Percentiles rank a stretch among this genome's conserved stretches.
These are phyloP conservation scores for Gobio occitaniae DNA, from an alignment of 2,797 vertebrate species.

Conservation along the genomic window DNA sequence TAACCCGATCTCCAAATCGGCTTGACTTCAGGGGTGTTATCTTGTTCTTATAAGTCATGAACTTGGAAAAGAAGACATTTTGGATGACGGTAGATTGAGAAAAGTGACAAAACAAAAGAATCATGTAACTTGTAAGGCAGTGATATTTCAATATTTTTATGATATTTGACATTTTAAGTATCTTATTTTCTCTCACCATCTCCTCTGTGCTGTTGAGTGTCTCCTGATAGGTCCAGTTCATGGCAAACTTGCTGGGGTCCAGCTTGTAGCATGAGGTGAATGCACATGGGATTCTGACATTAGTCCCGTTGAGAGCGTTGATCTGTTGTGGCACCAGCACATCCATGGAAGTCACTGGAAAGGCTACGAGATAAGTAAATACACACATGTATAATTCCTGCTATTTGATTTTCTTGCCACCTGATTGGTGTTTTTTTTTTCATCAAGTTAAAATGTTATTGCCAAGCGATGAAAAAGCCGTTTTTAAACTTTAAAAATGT, in stretches of 20 bases:
- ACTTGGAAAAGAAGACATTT: constrained; percentile 74
- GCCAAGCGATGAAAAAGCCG: neutral
- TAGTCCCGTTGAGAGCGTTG: constrained; percentile 88
- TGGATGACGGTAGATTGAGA: constrained; percentile 30
- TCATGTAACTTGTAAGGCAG: neutral
- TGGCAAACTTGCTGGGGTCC: constrained; percentile 86
- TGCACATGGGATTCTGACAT: constrained; percentile 86
- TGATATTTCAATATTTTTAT: neutral
- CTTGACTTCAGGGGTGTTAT: constrained; percentile 82
- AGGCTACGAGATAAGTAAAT: constrained; percentile 71
- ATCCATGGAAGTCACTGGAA: constrained; percentile 84
- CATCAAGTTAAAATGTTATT: neutral
- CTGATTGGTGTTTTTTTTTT: neutral
- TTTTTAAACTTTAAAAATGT: neutral
- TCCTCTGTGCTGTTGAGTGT: constrained; percentile 87
- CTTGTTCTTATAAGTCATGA: constrained; percentile 89
- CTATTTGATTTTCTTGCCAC: constrained; percentile 1
- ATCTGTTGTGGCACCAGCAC: constrained; percentile 79
- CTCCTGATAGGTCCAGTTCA: constrained; percentile 97
- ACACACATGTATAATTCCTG: constrained; percentile 28
- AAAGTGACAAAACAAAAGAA: neutral
- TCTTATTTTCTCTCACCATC: constrained; percentile 79
- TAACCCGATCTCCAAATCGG: constrained; percentile 87
- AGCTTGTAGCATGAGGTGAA: constrained; percentile 98
- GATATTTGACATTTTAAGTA: neutral